Conservation (phyloP, 2,113 vertebrate genomes). For the Prochilodus magdalenae region DNA sequence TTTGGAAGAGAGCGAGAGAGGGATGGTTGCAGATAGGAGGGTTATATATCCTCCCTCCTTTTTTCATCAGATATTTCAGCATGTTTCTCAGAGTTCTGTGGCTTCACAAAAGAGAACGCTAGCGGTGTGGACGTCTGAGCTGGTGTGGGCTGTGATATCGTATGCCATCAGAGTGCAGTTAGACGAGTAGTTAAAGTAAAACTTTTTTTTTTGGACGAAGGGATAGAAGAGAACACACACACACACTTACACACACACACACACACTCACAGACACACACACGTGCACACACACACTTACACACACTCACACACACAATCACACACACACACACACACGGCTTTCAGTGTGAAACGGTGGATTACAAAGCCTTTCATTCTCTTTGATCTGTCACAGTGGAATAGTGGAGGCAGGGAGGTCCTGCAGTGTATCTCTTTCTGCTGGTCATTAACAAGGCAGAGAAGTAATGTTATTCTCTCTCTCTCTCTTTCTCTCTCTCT, state of each 20-base stretch:
- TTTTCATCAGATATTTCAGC: neutral
- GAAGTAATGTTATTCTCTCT: conserved; percentile 5
- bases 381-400: conserved; percentile 19
- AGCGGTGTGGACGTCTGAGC: neutral
- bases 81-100: neutral
- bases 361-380: conserved; percentile 23
- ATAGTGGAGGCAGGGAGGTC: neutral
- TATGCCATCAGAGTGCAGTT: conserved; percentile 8
- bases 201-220: neutral
- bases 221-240: neutral
- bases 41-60: neutral
- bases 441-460: conserved; percentile 7
- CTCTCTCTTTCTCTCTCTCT: neutral
- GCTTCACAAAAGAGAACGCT: neutral
- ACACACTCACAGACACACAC: too few relatives aligned
- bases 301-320: too few relatives aligned
- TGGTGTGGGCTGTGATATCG: neutral
- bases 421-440: conserved; percentile 2
- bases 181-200: conserved; percentile 3
- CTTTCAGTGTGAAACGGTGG: neutral
- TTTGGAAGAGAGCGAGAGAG: too few relatives aligned
- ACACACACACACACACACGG: too few relatives aligned
- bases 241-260: too few relatives aligned
- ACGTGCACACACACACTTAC: too few relatives aligned
- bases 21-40: neutral